Conservation (phyloP, 2,113 vertebrate genomes). For the Hemibates koningsi region DNA sequence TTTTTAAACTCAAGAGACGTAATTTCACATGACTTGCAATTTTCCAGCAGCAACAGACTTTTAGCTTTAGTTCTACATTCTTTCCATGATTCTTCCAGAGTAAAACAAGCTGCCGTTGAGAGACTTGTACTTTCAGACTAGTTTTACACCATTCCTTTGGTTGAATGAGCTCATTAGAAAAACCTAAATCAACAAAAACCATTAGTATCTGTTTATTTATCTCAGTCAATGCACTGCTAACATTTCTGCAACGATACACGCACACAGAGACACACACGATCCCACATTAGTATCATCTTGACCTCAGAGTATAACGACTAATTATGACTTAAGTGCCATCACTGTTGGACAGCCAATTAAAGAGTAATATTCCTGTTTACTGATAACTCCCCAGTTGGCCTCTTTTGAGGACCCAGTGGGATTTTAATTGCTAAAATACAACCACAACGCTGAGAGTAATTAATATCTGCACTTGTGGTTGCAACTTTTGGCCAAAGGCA, state of each 20-base stretch:
- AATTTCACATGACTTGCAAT: not conserved
- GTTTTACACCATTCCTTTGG: not conserved
- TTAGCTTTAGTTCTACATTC: not conserved
- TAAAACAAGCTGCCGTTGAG: not conserved
- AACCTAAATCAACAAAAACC: not conserved
- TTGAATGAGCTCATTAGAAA: not conserved
- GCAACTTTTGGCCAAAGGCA: constrained; percentile 8
- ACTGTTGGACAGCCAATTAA: constrained; percentile 46
- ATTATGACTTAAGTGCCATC: constrained; percentile 6
- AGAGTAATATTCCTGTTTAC: constrained; percentile 4
- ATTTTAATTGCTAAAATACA: constrained; percentile 45
- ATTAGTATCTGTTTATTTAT: not conserved
- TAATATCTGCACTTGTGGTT: constrained; percentile 16
- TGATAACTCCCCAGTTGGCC: not conserved
- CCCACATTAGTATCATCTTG: not conserved
- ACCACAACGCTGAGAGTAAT: constrained; percentile 10
- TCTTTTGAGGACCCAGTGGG: not conserved
- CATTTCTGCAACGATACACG: not conserved
- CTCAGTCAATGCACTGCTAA: not conserved
- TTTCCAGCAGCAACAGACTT: not conserved
- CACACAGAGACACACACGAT: not conserved
- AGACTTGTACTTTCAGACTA: not conserved
- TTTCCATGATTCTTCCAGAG: not conserved
- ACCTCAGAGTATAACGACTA: not conserved
- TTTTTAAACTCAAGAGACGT: not conserved